Conservation (phyloP, 2,113 vertebrate species). For the Camelus dromedarius region DNA sequence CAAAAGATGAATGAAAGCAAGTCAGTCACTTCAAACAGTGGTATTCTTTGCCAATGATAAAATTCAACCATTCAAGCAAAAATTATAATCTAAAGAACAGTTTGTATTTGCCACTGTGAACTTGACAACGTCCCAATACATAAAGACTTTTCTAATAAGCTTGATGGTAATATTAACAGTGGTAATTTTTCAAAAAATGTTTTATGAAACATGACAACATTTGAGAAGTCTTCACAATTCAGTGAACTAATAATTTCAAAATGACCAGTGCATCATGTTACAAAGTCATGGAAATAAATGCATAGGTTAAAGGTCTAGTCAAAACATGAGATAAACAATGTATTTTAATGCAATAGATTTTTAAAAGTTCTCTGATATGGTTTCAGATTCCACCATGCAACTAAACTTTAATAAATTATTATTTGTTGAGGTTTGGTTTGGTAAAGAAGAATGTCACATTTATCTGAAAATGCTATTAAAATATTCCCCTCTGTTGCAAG, state of each 20-base stretch:
- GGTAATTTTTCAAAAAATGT: not conserved
- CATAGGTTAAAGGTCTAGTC: not conserved
- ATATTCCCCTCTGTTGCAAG: not conserved
- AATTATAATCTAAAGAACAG: slow-evolving; percentile 36
- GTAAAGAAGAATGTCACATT: not conserved
- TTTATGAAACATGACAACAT: slow-evolving; percentile 30
- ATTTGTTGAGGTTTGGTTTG: not conserved
- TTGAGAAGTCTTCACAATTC: not conserved
- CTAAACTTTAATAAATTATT: not conserved
- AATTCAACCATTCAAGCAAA: slow-evolving; percentile 12
- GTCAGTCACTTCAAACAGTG: not conserved
- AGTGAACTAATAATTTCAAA: slow-evolving; percentile 25
- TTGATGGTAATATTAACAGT: not conserved
- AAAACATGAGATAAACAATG: not conserved
- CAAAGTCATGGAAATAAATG: not conserved
- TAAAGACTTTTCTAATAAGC: slow-evolving; percentile 12
- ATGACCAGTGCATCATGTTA: not conserved
- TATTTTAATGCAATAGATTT: slow-evolving; percentile 21
- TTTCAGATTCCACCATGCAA: not conserved
- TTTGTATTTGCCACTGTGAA: not conserved
- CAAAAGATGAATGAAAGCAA: not conserved
- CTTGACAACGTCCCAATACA: not conserved
- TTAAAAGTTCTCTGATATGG: not conserved
- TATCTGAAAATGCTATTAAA: slow-evolving; percentile 24
- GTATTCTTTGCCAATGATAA: slow-evolving; percentile 3